These are phyloP conservation scores for Donacobius atricapilla DNA, from an alignment of 2,113 vertebrate species.

Conservation along the genomic window DNA sequence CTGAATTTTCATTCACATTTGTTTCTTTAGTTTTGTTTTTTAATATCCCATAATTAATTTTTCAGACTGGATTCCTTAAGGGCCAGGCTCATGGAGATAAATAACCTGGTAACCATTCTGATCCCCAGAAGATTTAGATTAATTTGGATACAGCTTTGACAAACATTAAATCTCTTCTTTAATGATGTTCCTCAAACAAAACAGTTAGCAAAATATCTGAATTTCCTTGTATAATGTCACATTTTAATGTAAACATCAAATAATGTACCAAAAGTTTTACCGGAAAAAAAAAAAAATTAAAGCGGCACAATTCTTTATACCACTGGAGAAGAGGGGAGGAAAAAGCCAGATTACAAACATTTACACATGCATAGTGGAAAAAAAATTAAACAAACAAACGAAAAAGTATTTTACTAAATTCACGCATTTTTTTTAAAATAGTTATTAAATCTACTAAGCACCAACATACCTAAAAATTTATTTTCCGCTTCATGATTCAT, in stretches of 20 bases:
- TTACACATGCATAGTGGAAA: conserved; percentile 88
- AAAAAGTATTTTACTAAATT: conserved; percentile 77
- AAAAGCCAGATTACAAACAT: conserved; percentile 84
- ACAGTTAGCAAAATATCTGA: conserved; percentile 89
- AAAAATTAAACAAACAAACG: conserved; percentile 66
- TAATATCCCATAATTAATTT: neutral
- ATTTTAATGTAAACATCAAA: conserved; percentile 96
- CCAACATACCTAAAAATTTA: conserved; percentile 81
- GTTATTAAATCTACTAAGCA: conserved; percentile 87
- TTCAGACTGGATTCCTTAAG: conserved; percentile 41
- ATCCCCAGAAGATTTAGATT: conserved; percentile 56
- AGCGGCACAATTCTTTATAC: conserved; percentile 82
- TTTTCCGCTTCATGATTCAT: conserved; percentile 85
- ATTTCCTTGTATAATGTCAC: conserved; percentile 89
- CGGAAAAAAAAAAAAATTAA: conserved; percentile 67
- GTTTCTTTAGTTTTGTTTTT: neutral
- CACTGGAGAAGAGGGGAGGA: conserved; percentile 75
- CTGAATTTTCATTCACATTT: conserved; percentile 28
- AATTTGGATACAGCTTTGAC: conserved; percentile 77
- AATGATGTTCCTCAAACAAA: conserved; percentile 86
- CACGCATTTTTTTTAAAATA: conserved; percentile 82
- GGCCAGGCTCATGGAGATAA: conserved; percentile 49
- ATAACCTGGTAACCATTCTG: conserved; percentile 35
- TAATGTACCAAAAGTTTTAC: conserved; percentile 88
- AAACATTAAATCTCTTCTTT: conserved; percentile 75